These are phyloP conservation scores for Chrysocyon brachyurus DNA, from an alignment of 2,797 vertebrate species.

Conservation along the genomic window DNA sequence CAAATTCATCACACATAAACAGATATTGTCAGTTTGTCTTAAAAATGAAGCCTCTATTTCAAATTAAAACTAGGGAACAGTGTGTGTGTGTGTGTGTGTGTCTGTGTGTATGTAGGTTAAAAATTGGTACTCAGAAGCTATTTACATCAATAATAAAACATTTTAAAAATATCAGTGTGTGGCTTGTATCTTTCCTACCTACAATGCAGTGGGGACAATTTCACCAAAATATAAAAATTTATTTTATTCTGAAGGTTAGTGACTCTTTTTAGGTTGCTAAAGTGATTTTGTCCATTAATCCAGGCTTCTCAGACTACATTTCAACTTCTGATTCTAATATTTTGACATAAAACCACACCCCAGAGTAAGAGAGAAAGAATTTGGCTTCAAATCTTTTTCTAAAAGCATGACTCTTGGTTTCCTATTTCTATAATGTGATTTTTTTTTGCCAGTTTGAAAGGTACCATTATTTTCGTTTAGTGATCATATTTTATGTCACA, in stretches of 20 bases:
- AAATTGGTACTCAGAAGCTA: neutral
- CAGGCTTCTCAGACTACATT: conserved; percentile 40
- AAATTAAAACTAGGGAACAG: neutral
- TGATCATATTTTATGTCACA: conserved; percentile 51
- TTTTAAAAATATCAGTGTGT: neutral
- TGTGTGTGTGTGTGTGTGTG: neutral
- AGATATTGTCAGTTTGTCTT: neutral
- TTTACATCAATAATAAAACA: neutral
- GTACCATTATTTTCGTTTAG: conserved; percentile 55
- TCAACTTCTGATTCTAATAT: conserved; percentile 66
- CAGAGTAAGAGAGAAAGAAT: conserved; percentile 27
- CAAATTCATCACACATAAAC: neutral
- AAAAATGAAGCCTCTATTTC: conserved; percentile 21
- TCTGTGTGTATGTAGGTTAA: neutral
- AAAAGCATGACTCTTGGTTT: conserved; percentile 40
- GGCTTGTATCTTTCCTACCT: neutral
- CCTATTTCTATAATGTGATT: conserved; percentile 29
- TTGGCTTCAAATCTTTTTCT: conserved; percentile 12
- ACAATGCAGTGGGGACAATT: neutral
- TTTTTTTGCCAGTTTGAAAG: conserved; percentile 35
- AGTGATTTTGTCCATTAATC: conserved; percentile 55
- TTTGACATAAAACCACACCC: conserved; percentile 57
- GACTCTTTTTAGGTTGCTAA: neutral
- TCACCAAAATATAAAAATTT: neutral
- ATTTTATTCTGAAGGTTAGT: neutral